Evolutionary conservation across 2,888 invertebrate species (phyloP).

Genomic region (Troides helena): DNA sequence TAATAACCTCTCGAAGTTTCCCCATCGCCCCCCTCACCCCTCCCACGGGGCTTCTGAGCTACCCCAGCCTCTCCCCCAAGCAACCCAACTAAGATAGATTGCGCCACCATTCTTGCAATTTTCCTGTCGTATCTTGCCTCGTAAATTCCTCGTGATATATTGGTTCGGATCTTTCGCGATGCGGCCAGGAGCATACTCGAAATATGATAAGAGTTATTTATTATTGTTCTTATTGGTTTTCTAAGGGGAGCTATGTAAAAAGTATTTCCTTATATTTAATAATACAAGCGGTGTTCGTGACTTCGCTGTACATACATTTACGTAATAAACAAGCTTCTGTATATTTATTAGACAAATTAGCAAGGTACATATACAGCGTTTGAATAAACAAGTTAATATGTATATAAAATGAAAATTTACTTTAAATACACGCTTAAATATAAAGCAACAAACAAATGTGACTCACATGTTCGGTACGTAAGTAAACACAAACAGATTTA

Average conservation of each 20-base stretch:
- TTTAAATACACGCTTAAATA: conserved; percentile 5
- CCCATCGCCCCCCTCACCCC: conserved; percentile 65
- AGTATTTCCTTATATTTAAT: conserved; percentile 51
- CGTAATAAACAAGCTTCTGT: neutral
- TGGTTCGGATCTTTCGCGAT: conserved; percentile 81
- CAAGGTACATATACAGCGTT: neutral
- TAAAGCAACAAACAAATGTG: conserved; percentile 30
- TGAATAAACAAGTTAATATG: conserved; percentile 2
- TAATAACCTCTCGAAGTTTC: conserved; percentile 82
- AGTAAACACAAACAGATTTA: conserved; percentile 43
- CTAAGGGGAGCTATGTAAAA: conserved; percentile 60
- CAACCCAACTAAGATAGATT: conserved; percentile 91
- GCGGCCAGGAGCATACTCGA: conserved; percentile 81
- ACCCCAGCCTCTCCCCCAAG: conserved; percentile 73
- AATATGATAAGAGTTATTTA: conserved; percentile 81
- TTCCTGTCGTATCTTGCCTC: conserved; percentile 95
- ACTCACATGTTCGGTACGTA: conserved; percentile 36
- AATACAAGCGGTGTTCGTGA: conserved; percentile 42
- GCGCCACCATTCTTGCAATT: conserved; percentile 95
- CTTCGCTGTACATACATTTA: neutral
- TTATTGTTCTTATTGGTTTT: conserved; percentile 81
- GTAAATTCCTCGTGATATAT: conserved; percentile 93
- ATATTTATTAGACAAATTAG: neutral
- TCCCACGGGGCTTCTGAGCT: conserved; percentile 54
- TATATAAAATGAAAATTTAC: conserved; percentile 1